Evolutionary conservation across 2,888 invertebrate genomes (phyloP), one percentile per base, ranked within the genome.

Genomic region (Allolobophora icterica): DNA sequence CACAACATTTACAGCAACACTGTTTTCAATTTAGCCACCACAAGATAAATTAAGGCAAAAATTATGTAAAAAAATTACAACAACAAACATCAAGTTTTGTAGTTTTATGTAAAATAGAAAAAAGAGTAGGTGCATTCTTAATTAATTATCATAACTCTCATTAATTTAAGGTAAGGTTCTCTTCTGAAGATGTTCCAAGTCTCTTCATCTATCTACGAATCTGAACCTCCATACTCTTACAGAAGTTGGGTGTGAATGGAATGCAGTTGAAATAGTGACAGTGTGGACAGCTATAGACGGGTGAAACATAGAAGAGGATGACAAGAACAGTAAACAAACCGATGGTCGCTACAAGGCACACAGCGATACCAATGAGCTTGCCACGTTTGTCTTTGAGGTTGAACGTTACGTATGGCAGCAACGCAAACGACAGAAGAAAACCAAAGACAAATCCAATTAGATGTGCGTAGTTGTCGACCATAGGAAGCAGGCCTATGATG

Each of bases 391-490:
- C 98, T 87, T 96, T 98, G 97, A 94, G 97, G 35, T 98, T 98
- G 95, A 99, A 97, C 84, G 98, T 97, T 93, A 99, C 97, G 96
- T 98, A 99, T 91, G 99, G 99, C 95, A 99, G 96, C 92, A 99
- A 95, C 91, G 98, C 98, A 96, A 98, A 98, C 83, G 99, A 98
- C 58, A 99, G 96, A 91, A 99, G 96, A 94, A 98, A 97, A 92
- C 99, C 99, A 95, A 98, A 98, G 91, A 98, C 96, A 95, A 99
- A 98, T 94, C 99, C 99, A 95, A 98, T 98, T 90, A 99, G 96
- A 95, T 99, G 99, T 92, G 99, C 98, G 96, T 99, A 99, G 96
- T 99, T 99, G 96, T 99, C 98, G 93, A 99, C 97, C 98, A 99
- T 99, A 15, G 99, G 99, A 92, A 99, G 96, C 58, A 99, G 97